These are phyloP conservation scores for Stegostoma tigrinum DNA, from an alignment of 2,113 vertebrate genomes.

Conservation along the genomic window DNA sequence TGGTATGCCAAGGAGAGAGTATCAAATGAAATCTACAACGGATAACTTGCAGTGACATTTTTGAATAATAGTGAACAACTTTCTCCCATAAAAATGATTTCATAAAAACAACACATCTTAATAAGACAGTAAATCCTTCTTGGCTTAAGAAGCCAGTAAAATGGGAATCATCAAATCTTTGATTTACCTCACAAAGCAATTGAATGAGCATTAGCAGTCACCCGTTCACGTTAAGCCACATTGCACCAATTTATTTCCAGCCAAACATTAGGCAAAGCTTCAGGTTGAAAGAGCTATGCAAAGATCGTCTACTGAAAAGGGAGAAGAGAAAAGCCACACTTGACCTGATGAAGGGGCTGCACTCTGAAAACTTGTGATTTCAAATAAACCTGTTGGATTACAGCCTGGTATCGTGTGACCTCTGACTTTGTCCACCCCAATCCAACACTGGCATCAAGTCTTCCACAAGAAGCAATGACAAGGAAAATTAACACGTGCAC, in stretches of 20 bases:
- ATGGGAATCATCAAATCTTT: neutral
- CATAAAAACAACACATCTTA: neutral
- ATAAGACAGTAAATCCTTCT: neutral
- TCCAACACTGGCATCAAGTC: too few species aligned
- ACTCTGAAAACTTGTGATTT: too few species aligned
- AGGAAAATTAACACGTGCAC: neutral
- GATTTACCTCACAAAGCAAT: neutral
- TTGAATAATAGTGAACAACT: neutral
- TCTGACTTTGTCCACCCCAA: too few species aligned
- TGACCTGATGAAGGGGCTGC: too few species aligned
- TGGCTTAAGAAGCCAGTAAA: neutral
- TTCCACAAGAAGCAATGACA: neutral
- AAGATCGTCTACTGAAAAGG: neutral
- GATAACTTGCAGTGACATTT: neutral
- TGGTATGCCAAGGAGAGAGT: neutral
- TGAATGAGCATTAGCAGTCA: neutral
- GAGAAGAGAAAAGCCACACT: neutral
- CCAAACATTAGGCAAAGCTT: neutral
- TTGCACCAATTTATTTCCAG: neutral
- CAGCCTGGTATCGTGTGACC: too few species aligned
- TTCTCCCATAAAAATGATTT: neutral
- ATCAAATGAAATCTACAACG: neutral
- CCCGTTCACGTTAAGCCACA: neutral
- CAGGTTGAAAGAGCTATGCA: neutral
- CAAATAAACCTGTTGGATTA: too few species aligned